Percentiles rank a stretch among this genome's conserved stretches.
Conservation (phyloP, 2,113 vertebrate species). For the Gymnobelideus leadbeateri region DNA sequence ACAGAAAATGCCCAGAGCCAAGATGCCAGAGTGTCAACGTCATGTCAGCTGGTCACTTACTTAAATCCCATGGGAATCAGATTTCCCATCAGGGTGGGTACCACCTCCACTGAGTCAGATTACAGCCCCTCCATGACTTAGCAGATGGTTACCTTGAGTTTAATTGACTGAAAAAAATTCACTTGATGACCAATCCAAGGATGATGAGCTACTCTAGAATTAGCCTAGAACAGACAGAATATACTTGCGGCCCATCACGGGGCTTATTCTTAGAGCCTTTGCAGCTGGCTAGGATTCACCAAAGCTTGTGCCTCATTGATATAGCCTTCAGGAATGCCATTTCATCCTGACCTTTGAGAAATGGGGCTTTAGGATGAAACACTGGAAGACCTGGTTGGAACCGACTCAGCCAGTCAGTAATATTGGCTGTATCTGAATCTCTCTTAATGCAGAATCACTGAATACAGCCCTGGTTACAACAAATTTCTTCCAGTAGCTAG, state of each 20-base stretch:
- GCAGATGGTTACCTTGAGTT: background rate
- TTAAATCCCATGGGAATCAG: background rate
- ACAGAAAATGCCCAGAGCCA: background rate
- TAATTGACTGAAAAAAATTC: background rate
- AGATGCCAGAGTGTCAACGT: background rate
- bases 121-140: background rate
- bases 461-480: background rate
- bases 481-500: constrained; percentile 5
- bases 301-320: background rate
- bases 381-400: background rate
- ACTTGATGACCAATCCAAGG: background rate
- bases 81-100: background rate
- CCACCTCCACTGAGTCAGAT: background rate
- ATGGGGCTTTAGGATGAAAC: background rate
- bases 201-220: background rate
- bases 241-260: background rate
- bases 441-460: background rate
- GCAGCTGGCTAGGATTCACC: background rate
- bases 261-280: background rate
- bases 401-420: background rate
- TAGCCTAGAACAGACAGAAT: background rate
- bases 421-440: background rate
- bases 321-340: background rate
- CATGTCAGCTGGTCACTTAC: background rate
- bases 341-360: background rate